These are phyloP conservation scores for Sycophila texana DNA, from an alignment of 2,888 invertebrate genomes.

Conservation along the genomic window DNA sequence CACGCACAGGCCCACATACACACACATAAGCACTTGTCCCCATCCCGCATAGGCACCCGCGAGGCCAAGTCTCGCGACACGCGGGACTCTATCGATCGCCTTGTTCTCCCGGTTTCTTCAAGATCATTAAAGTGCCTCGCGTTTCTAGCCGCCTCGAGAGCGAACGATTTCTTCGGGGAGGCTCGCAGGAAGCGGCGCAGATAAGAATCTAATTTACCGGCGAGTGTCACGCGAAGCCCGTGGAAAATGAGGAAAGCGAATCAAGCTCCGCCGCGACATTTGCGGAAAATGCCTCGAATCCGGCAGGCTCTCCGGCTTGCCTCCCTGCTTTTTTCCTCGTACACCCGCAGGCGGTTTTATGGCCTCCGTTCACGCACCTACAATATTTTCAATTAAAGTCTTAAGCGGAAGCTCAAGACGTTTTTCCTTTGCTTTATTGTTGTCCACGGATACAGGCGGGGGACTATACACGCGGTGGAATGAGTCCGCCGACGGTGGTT, in stretches of 20 bases:
- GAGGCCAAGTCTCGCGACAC: background rate
- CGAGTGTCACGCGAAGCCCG: constrained; percentile 29
- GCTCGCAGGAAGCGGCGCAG: background rate
- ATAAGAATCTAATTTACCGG: constrained; percentile 51
- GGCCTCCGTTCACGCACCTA: constrained; percentile 39
- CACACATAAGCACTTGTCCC: no score
- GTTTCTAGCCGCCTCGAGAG: background rate
- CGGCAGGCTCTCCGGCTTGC: background rate
- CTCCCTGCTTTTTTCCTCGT: background rate
- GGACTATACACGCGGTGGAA: constrained; percentile 14
- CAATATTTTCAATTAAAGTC: constrained; percentile 50
- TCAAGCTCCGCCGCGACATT: constrained; percentile 36
- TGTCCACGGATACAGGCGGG: background rate
- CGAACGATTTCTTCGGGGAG: constrained; percentile 13
- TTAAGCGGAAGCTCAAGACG: background rate
- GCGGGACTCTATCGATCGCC: constrained; percentile 3
- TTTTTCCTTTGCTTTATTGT: constrained; percentile 12
- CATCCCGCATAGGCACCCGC: no score
- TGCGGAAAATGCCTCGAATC: constrained; percentile 6
- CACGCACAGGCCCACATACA: no score
- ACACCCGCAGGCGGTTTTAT: constrained; percentile 8
- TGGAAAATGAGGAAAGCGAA: constrained; percentile 46
- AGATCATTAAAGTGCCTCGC: constrained; percentile 4
- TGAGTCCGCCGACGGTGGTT: constrained; percentile 5
- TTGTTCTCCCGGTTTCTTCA: constrained; percentile 12